Conservation (phyloP, 2,888 invertebrate species). For the Sinhomidia bicolor region DNA sequence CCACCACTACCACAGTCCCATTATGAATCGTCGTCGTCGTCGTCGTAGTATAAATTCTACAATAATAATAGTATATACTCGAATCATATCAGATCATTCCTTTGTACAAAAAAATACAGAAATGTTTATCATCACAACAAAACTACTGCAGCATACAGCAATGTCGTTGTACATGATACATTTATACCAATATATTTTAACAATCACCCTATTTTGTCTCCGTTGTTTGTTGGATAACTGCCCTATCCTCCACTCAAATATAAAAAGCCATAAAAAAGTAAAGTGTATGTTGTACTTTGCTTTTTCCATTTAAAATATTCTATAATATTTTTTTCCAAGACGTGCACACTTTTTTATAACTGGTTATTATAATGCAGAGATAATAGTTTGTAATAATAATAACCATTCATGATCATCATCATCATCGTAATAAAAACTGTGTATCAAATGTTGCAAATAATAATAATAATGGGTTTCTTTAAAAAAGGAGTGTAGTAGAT, state of each 20-base stretch:
- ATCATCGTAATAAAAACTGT: conserved; percentile 15
- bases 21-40: not conserved
- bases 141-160: not conserved
- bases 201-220: not conserved
- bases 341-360: not conserved
- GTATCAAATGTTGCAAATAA: conserved; percentile 28
- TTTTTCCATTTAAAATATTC: not conserved
- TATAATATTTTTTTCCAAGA: not conserved
- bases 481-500: not conserved
- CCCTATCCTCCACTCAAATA: not conserved
- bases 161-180: not conserved
- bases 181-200: conserved; percentile 7
- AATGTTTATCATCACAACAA: conserved; percentile 23
- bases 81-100: conserved; percentile 18
- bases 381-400: conserved; percentile 32
- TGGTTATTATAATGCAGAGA: conserved; percentile 48
- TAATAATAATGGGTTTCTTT: not conserved
- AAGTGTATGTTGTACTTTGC: not conserved
- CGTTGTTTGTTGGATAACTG: conserved; percentile 13
- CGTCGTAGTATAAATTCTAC: no score
- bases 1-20: not conserved
- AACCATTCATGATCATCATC: not conserved
- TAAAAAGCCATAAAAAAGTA: not conserved
- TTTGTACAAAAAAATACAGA: conserved; percentile 19
- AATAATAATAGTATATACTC: no score